phyloP scores from a whole-genome alignment of 2,797 vertebrate genomes.

The Bucorvus abyssinicus region DNA sequence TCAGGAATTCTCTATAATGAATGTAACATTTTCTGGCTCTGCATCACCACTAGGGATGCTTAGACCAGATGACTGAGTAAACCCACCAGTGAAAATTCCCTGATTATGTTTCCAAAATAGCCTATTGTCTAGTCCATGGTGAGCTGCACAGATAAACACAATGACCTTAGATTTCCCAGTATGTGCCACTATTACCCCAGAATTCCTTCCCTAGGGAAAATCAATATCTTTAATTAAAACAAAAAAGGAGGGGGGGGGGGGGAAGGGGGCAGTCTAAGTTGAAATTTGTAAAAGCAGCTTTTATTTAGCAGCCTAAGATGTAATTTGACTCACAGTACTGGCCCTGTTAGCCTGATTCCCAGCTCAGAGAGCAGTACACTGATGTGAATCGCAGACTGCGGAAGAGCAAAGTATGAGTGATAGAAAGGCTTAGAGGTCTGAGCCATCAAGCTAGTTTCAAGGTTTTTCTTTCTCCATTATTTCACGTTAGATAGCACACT shows the following conservation, averaged over 20 bases:
- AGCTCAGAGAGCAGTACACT: not conserved
- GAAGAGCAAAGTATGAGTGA: not conserved
- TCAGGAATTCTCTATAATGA: slow-evolving; percentile 47
- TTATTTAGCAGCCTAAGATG: not conserved
- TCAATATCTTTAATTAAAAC: not conserved
- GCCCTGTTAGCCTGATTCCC: not conserved
- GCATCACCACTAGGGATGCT: not conserved
- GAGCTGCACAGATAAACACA: not conserved
- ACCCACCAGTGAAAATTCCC: not conserved
- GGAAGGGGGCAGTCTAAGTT: not conserved
- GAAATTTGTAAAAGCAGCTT: not conserved
- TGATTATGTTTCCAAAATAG: not conserved
- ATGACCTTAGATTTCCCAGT: not conserved
- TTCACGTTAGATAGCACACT: not conserved
- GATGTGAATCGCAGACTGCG: not conserved
- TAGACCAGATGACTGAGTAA: not conserved
- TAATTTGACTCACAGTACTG: not conserved
- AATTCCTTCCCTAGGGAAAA: not conserved
- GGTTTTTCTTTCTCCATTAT: not conserved
- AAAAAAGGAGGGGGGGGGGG: not conserved
- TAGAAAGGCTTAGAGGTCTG: slow-evolving; percentile 26
- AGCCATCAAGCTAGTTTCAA: not conserved
- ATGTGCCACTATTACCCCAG: not conserved
- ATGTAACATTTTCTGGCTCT: slow-evolving; percentile 17
- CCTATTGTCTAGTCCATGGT: not conserved